These are phyloP conservation scores for Phyllopteryx taeniolatus DNA, from an alignment of 2,113 vertebrate genomes.

Conservation along the genomic window DNA sequence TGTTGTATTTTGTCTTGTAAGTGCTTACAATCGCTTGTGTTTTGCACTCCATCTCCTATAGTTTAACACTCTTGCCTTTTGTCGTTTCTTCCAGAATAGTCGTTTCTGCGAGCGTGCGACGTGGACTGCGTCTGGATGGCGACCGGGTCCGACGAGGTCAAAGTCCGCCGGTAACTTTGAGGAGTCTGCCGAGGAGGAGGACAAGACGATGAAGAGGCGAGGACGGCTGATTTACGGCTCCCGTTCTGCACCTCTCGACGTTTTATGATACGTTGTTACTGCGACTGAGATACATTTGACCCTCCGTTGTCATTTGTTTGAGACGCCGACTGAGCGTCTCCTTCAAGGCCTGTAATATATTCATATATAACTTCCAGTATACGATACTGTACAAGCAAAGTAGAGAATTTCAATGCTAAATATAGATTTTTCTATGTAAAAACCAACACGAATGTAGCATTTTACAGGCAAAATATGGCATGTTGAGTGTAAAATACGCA, in stretches of 20 bases:
- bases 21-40: no score
- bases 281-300: conserved; percentile 52
- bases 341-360: no score
- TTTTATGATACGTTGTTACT: conserved; percentile 61
- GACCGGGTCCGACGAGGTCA: not conserved
- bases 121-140: not conserved
- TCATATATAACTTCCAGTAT: no score
- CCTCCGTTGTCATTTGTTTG: conserved; percentile 35
- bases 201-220: conserved; percentile 30
- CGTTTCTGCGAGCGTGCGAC: not conserved
- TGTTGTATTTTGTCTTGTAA: not conserved
- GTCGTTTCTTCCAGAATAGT: not conserved
- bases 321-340: conserved; percentile 1
- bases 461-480: not conserved
- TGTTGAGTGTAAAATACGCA: not conserved
- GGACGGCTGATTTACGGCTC: conserved; percentile 51
- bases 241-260: conserved; percentile 35
- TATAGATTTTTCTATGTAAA: not conserved
- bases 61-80: not conserved
- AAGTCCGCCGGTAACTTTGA: conserved; percentile 3
- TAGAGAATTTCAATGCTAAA: no score
- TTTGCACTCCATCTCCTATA: not conserved
- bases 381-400: no score
- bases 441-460: not conserved
- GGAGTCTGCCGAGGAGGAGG: conserved; percentile 34